Percentiles rank a stretch among this genome's conserved stretches.
Evolutionary conservation across 2,888 invertebrate genomes (phyloP).

Genomic region (Carterocephalus palaemon): DNA sequence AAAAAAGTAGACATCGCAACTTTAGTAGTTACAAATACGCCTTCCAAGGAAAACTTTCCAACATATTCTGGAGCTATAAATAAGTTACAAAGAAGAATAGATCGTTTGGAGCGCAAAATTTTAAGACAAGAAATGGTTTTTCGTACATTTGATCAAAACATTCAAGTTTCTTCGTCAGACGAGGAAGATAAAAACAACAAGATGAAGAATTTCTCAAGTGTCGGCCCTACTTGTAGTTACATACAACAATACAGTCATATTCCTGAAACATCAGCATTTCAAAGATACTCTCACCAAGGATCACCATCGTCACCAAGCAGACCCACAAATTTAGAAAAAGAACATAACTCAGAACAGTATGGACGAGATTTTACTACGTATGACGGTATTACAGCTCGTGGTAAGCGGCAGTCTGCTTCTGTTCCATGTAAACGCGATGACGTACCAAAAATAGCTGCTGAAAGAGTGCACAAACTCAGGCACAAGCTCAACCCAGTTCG

Average conservation of each 20-base stretch:
- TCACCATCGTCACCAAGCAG: conserved; percentile 58
- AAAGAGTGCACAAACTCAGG: conserved; percentile 67
- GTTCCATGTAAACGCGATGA: conserved; percentile 66
- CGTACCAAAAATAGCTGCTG: conserved; percentile 61
- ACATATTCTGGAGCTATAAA: conserved; percentile 40
- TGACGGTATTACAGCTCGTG: conserved; percentile 68
- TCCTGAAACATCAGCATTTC: conserved; percentile 70
- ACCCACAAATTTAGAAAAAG: conserved; percentile 62
- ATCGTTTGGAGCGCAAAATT: conserved; percentile 59
- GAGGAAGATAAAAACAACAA: conserved; percentile 48
- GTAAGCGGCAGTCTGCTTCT: conserved; percentile 64
- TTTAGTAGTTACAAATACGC: conserved; percentile 48
- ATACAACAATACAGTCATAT: conserved; percentile 70
- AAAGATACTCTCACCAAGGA: conserved; percentile 57
- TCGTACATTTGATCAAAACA: conserved; percentile 54
- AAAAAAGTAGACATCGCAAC: conserved; percentile 57
- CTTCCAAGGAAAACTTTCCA: conserved; percentile 44
- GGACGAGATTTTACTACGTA: conserved; percentile 69
- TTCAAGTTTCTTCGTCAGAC: conserved; percentile 58
- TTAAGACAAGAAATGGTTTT: conserved; percentile 64
- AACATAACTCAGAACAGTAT: conserved; percentile 71
- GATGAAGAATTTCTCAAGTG: conserved; percentile 43
- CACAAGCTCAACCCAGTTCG: conserved; percentile 70
- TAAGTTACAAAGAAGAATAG: conserved; percentile 54
- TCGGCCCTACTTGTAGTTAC: conserved; percentile 62